phyloP scores from a whole-genome alignment of 2,113 vertebrate species.

The Callipepla squamata region DNA sequence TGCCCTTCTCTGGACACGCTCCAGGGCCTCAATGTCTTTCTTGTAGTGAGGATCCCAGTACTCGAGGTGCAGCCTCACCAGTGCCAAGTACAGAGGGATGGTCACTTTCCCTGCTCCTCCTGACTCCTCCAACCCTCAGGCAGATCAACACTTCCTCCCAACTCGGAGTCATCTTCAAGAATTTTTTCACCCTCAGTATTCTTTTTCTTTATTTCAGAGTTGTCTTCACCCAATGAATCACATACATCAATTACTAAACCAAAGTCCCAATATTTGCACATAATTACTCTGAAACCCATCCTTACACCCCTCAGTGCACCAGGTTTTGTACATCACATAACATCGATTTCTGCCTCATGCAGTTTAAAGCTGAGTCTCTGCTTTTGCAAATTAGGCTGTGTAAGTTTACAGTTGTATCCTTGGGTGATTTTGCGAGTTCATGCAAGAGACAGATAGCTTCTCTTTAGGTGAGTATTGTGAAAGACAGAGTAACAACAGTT shows the following conservation, averaged over 20 bases:
- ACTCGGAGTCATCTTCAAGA: too few species aligned
- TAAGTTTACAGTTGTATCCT: rapidly evolving
- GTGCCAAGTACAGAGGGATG: too few species aligned
- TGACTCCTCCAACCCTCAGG: too few species aligned
- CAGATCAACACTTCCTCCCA: too few species aligned
- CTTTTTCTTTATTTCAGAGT: rapidly evolving
- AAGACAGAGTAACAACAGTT: neutral
- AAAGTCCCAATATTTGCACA: neutral
- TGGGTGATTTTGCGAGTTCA: rapidly evolving
- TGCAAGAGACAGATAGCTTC: neutral
- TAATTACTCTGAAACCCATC: neutral
- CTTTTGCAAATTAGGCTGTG: rapidly evolving
- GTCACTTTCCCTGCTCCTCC: too few species aligned
- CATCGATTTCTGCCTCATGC: neutral
- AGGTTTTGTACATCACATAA: too few species aligned
- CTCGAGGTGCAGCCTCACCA: too few species aligned
- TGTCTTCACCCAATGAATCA: neutral
- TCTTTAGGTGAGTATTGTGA: neutral
- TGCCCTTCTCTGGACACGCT: too few species aligned
- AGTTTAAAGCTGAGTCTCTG: rapidly evolving
- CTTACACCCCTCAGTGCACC: rapidly evolving
- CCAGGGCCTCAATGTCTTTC: too few species aligned
- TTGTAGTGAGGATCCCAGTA: too few species aligned
- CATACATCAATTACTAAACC: neutral
- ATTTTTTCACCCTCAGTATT: neutral